Conservation (phyloP, 2,113 vertebrate genomes). For the Pitta sordida region DNA sequence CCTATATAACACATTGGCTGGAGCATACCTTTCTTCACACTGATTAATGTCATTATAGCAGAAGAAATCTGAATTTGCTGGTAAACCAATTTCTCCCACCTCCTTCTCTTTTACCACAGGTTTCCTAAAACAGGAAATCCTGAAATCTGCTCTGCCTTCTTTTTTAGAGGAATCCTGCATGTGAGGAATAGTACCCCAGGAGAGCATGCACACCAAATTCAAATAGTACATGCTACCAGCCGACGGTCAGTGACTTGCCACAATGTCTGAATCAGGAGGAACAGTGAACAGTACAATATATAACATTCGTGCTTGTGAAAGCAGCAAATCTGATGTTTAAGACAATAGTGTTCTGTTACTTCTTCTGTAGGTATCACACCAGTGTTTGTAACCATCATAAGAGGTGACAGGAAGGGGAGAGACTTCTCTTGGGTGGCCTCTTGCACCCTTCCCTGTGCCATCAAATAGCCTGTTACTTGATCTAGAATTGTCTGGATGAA, state of each 20-base stretch:
- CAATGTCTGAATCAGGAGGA: not conserved
- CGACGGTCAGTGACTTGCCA: rapidly evolving
- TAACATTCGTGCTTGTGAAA: not conserved
- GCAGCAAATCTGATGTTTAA: not conserved
- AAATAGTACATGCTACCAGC: not conserved
- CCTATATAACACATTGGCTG: not conserved
- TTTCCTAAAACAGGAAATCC: not conserved
- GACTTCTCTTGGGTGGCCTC: not conserved
- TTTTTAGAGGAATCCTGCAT: not conserved
- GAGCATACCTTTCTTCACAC: not conserved
- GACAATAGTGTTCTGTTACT: not conserved
- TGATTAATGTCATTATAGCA: not conserved
- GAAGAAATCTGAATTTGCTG: not conserved
- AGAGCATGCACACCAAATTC: not conserved
- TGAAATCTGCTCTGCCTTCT: not conserved
- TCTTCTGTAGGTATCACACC: not conserved
- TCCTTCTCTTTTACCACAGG: not conserved
- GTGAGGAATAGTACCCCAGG: not conserved
- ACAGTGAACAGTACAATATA: not conserved
- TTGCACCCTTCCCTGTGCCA: not conserved
- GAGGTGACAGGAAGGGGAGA: not conserved
- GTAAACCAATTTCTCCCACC: not conserved
- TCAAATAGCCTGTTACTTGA: not conserved
- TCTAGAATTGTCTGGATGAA: not conserved
- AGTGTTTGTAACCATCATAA: rapidly evolving